Evolutionary conservation across 2,113 vertebrate genomes (phyloP).

Genomic region (Cavia porcellus): DNA sequence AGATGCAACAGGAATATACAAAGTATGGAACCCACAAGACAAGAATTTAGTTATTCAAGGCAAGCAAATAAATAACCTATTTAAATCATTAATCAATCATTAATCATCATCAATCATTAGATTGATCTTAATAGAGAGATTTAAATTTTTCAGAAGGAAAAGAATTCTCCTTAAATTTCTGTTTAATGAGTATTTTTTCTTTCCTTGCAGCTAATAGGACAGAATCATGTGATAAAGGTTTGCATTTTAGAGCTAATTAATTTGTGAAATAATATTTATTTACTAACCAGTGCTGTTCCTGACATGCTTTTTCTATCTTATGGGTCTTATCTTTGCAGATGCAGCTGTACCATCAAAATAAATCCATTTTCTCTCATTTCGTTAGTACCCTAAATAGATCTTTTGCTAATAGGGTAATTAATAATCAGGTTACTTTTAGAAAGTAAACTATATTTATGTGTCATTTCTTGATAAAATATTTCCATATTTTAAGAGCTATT

Average conservation of each 20-base stretch:
- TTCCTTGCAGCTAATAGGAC: background rate
- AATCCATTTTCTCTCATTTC: background rate
- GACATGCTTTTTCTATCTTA: too few relatives aligned
- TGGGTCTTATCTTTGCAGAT: background rate
- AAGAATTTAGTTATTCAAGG: background rate
- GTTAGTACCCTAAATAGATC: background rate
- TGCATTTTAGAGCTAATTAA: background rate
- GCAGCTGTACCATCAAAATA: background rate
- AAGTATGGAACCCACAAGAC: background rate
- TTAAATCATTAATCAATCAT: background rate
- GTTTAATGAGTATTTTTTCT: slow-evolving; percentile 35
- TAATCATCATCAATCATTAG: too few relatives aligned
- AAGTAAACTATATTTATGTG: background rate
- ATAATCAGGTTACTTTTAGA: background rate
- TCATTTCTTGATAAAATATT: background rate
- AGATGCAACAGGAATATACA: background rate
- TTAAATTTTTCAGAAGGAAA: slow-evolving; percentile 47
- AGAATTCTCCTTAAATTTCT: slow-evolving; percentile 18
- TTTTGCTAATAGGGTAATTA: background rate
- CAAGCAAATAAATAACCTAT: background rate
- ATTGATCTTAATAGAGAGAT: slow-evolving; percentile 5
- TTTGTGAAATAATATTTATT: background rate
- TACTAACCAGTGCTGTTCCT: background rate
- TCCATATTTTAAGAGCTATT: background rate
- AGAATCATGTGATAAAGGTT: background rate